These are phyloP conservation scores for Rosalia funebris DNA, from an alignment of 2,888 invertebrate species.

Conservation along the genomic window DNA sequence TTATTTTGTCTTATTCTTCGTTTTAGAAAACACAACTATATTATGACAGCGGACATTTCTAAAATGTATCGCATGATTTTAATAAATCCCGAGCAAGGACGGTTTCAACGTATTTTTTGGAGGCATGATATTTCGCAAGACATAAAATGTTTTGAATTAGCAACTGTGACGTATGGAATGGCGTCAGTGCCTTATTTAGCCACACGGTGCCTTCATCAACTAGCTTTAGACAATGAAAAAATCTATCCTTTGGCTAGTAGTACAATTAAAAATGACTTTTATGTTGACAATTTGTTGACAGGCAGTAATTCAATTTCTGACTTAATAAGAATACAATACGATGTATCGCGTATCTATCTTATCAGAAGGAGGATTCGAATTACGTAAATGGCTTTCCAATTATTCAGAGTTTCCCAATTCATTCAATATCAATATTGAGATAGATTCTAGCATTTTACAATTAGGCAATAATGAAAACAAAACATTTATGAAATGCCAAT, in stretches of 20 bases:
- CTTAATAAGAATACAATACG: conserved; percentile 31
- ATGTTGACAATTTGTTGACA: conserved; percentile 40
- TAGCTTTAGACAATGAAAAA: conserved; percentile 28
- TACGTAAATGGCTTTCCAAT: conserved; percentile 34
- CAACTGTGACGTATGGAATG: conserved; percentile 42
- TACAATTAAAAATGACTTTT: conserved; percentile 38
- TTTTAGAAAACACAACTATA: conserved; percentile 17
- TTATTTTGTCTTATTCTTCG: conserved; percentile 25
- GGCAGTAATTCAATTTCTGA: conserved; percentile 30
- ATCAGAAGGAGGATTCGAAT: conserved; percentile 32
- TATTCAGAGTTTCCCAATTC: conserved; percentile 8
- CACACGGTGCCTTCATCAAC: conserved; percentile 32
- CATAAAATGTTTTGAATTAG: conserved; percentile 33
- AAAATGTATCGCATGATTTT: conserved; percentile 33
- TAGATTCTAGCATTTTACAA: conserved; percentile 22
- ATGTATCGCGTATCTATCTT: conserved; percentile 37
- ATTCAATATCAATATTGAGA: conserved; percentile 10
- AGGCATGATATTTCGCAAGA: conserved; percentile 1
- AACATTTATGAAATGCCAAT: conserved; percentile 29
- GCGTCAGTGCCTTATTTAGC: conserved; percentile 40
- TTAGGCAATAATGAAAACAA: conserved; percentile 32
- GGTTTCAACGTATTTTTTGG: conserved; percentile 31
- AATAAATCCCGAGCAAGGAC: conserved; percentile 19
- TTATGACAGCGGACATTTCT: conserved; percentile 29
- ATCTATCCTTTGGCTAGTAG: conserved; percentile 26